These are phyloP conservation scores for Salvelinus fontinalis DNA, from an alignment of 2,113 vertebrate genomes.

Conservation along the genomic window DNA sequence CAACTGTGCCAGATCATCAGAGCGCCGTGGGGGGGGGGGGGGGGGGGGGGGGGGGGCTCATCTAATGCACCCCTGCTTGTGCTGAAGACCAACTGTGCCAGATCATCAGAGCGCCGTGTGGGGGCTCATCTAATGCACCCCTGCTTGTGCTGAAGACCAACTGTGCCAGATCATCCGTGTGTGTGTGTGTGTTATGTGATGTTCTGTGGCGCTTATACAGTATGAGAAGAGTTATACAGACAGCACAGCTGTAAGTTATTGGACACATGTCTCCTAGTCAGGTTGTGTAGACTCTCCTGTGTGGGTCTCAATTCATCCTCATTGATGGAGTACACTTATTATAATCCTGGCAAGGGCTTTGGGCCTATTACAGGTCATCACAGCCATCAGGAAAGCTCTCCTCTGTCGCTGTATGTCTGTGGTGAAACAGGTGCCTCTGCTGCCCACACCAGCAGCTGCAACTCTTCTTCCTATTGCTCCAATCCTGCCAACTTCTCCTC, in stretches of 20 bases:
- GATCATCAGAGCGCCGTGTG: no score
- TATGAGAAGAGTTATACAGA: not conserved
- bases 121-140: no score
- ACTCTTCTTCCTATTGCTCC: not conserved
- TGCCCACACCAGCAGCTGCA: not conserved
- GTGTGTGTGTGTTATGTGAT: not conserved
- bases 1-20: not conserved
- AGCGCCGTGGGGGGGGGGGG: no score
- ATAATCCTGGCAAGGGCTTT: not conserved
- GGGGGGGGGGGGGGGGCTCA: no score
- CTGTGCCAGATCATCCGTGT: not conserved
- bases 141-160: no score
- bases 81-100: no score
- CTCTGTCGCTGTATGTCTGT: not conserved
- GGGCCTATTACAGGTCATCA: not conserved
- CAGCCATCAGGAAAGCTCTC: not conserved
- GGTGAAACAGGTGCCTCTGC: not conserved
- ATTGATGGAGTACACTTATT: not conserved
- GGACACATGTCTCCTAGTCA: conserved; percentile 1
- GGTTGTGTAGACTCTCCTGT: not conserved
- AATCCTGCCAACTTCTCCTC: conserved; percentile 6
- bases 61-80: no score
- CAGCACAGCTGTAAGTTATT: conserved; percentile 28
- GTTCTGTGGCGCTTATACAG: not conserved
- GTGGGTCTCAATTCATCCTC: not conserved